phyloP scores from a whole-genome alignment of 2,888 invertebrate genomes.

The Neoascia interrupta region DNA sequence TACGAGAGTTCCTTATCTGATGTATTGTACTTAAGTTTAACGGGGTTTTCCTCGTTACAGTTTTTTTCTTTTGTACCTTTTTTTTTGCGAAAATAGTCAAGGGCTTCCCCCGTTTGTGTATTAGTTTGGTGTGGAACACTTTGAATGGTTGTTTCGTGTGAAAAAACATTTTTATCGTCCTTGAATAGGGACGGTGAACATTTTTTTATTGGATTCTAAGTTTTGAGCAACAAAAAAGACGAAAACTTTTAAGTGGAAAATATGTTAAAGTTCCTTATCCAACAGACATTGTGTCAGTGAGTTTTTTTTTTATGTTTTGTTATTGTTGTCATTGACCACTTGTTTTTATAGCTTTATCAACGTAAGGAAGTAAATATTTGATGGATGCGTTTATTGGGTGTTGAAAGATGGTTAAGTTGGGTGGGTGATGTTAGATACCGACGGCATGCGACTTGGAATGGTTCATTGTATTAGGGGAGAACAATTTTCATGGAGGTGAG shows the following conservation, averaged over 20 bases:
- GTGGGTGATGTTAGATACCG: too few species aligned
- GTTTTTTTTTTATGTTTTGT: constrained; percentile 36
- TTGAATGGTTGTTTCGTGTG: constrained; percentile 36
- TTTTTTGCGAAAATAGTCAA: too few species aligned
- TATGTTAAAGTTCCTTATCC: constrained; percentile 16
- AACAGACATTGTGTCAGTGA: constrained; percentile 24
- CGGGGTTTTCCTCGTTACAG: background rate
- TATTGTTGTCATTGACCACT: constrained; percentile 61
- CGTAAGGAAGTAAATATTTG: constrained; percentile 42
- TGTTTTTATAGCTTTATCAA: constrained; percentile 41
- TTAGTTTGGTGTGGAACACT: constrained; percentile 30
- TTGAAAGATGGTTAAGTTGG: constrained; percentile 6
- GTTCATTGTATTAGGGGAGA: too few species aligned
- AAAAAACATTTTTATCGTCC: constrained; percentile 38
- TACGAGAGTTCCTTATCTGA: constrained; percentile 59
- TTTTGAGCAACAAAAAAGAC: constrained; percentile 15
- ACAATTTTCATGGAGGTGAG: too few species aligned
- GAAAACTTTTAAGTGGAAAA: constrained; percentile 34
- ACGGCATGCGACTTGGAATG: background rate
- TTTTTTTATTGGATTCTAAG: constrained; percentile 6
- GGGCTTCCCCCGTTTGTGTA: too few species aligned
- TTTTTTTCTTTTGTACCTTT: background rate
- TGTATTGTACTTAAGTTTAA: constrained; percentile 23
- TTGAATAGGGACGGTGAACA: background rate
- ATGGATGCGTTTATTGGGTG: constrained; percentile 49